A percentile compares a stretch with the other conserved stretches of the same genome.
Evolutionary conservation across 2,888 invertebrate genomes (phyloP).

Genomic region (Chironomus riparius): DNA sequence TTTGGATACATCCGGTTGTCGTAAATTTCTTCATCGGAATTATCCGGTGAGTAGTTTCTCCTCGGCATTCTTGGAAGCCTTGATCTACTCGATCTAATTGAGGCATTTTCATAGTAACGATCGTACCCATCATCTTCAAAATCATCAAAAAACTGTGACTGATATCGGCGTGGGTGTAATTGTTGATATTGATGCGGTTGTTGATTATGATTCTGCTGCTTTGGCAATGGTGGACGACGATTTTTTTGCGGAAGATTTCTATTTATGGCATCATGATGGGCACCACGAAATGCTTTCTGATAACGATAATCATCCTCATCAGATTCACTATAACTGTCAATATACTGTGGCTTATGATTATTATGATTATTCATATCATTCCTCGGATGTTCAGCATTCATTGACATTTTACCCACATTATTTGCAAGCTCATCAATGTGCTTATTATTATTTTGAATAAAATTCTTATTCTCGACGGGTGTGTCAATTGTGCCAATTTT

Average conservation of each 20-base stretch:
- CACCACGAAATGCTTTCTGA: neutral
- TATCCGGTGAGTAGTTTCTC: constrained; percentile 5
- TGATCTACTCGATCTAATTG: neutral
- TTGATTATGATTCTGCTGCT: constrained; percentile 21
- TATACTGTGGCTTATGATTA: neutral
- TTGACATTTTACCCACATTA: neutral
- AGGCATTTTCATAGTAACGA: neutral
- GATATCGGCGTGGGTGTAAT: constrained; percentile 12
- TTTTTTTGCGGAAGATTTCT: neutral
- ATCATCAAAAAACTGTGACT: constrained; percentile 19
- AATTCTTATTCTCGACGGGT: neutral
- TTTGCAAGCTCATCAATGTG: neutral
- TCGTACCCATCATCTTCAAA: constrained; percentile 19
- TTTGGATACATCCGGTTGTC: neutral
- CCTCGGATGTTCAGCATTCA: neutral
- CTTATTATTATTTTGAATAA: neutral
- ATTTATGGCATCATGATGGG: neutral
- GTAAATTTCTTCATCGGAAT: constrained; percentile 18
- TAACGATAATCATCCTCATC: constrained; percentile 7
- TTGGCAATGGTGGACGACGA: constrained; percentile 4
- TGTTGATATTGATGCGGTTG: neutral
- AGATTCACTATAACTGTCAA: constrained; percentile 25
- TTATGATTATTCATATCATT: neutral
- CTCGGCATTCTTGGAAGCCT: neutral
- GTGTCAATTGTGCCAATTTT: neutral